Evolutionary conservation across 2,113 vertebrate species (phyloP).

Genomic region (Grus americana): DNA sequence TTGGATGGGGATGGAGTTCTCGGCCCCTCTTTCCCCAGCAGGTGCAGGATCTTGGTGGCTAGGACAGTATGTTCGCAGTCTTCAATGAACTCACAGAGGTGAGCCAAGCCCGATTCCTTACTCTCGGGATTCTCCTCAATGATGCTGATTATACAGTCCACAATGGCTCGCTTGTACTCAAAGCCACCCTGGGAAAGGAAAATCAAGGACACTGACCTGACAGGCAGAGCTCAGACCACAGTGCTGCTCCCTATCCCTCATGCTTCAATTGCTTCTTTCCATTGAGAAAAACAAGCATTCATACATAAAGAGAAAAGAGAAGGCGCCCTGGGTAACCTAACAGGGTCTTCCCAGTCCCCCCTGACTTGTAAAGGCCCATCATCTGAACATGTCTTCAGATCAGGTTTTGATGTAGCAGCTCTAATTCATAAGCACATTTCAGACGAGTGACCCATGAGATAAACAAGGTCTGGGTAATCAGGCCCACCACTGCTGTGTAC

Average conservation of each 20-base stretch:
- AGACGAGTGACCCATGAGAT: not conserved
- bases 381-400: not conserved
- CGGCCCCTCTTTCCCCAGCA: constrained; percentile 94
- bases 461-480: not conserved
- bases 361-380: not conserved
- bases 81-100: constrained; percentile 98
- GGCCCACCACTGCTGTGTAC: not conserved
- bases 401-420: not conserved
- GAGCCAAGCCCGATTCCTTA: constrained; percentile 93
- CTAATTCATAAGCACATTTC: not conserved
- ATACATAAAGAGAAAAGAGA: too few relatives aligned
- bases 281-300: not conserved
- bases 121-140: constrained; percentile 97
- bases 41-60: constrained; percentile 95
- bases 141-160: constrained; percentile 96
- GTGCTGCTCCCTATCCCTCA: not conserved
- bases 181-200: constrained; percentile 87
- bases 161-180: constrained; percentile 97
- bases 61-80: constrained; percentile 98
- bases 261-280: not conserved
- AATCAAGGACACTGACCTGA: not conserved
- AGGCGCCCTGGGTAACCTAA: not conserved
- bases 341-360: not conserved
- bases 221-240: not conserved
- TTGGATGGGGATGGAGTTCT: constrained; percentile 92